phyloP scores from a whole-genome alignment of 2,888 invertebrate genomes.

The Nineta flava region DNA sequence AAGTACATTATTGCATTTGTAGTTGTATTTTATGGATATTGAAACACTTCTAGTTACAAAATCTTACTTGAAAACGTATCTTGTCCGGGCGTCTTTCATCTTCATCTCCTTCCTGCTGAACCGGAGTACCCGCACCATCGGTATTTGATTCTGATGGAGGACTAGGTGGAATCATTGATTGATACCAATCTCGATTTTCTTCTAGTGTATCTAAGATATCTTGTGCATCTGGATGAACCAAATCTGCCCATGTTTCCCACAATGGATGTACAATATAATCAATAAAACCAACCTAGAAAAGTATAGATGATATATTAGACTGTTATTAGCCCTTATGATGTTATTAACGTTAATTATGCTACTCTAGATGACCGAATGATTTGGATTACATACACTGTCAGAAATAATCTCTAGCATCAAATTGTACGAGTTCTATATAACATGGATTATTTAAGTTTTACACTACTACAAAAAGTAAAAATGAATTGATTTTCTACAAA shows the following conservation, averaged over 20 bases:
- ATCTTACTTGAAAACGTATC: conserved; percentile 53
- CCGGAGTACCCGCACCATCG: conserved; percentile 34
- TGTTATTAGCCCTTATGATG: too few relatives aligned
- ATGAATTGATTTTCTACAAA: too few relatives aligned
- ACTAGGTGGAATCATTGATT: conserved; percentile 87
- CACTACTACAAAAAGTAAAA: too few relatives aligned
- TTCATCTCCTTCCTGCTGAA: conserved; percentile 35
- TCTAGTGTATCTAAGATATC: conserved; percentile 94
- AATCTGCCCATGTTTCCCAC: conserved; percentile 99
- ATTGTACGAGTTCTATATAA: too few relatives aligned
- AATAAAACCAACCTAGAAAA: conserved; percentile 79
- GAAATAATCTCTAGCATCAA: neutral
- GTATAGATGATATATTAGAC: conserved; percentile 2
- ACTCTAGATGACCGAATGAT: neutral
- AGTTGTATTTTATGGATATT: too few relatives aligned
- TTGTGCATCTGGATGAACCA: conserved; percentile 98
- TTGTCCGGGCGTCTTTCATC: conserved; percentile 33
- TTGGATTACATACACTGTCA: too few relatives aligned
- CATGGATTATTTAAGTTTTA: too few relatives aligned
- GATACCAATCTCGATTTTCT: conserved; percentile 96
- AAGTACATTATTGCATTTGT: neutral
- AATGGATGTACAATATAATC: conserved; percentile 99
- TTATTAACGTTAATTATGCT: neutral
- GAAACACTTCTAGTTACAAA: too few relatives aligned
- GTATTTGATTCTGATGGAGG: conserved; percentile 40